A percentile compares a stretch with the other conserved stretches of the same genome.
Conservation (phyloP, 2,113 vertebrate species). For the Hassar affinis region DNA sequence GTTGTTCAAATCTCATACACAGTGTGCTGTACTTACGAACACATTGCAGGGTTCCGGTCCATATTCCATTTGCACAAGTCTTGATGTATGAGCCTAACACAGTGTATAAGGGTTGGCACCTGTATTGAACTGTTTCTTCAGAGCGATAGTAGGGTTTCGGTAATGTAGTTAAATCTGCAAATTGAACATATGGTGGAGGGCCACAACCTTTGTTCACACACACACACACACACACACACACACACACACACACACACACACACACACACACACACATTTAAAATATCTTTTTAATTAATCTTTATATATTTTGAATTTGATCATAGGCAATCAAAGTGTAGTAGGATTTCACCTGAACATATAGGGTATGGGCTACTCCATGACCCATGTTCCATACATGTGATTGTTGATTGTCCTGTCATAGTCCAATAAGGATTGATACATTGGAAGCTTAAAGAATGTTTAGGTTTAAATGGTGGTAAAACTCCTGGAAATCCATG, state of each 20-base stretch:
- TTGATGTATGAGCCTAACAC: constrained; percentile 12
- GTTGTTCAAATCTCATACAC: neutral
- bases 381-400: neutral
- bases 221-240: neutral
- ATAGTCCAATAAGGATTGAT: constrained; percentile 48
- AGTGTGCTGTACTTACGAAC: constrained; percentile 50
- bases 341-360: constrained; percentile 1
- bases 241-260: too few species aligned
- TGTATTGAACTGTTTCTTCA: constrained; percentile 41
- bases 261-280: too few species aligned
- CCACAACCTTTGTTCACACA: constrained; percentile 1
- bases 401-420: constrained; percentile 59
- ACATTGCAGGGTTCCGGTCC: constrained; percentile 50
- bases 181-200: neutral
- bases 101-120: constrained; percentile 11
- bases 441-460: constrained; percentile 73
- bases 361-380: constrained; percentile 7
- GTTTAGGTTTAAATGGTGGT: constrained; percentile 61
- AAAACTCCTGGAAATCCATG: neutral
- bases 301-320: neutral
- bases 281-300: neutral
- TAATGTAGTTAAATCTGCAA: constrained; percentile 2
- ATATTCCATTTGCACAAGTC: constrained; percentile 48
- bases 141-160: neutral
- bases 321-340: neutral